Evolutionary conservation across 2,113 vertebrate species (phyloP), one percentile per base, ranked within the genome.

Genomic region (Clarias macrocephalus): DNA sequence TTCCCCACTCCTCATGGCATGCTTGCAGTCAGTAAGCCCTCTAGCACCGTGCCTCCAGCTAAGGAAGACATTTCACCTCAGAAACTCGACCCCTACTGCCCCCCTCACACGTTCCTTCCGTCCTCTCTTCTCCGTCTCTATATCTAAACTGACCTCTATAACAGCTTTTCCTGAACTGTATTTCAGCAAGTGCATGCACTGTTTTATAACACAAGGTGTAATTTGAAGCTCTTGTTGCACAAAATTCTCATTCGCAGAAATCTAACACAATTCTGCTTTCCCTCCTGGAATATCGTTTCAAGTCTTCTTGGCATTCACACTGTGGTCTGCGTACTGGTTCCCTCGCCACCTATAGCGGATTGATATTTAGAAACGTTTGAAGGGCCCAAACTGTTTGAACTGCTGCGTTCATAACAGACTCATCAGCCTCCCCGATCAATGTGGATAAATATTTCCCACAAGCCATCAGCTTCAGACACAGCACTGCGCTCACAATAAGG

Each of bases 361-460:
- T 94, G 93, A 93, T 94, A 93, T 95, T 94, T 93, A 91, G 90
- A 94, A 92, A 93, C 91, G 88, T 92, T 87, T 86, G 88, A 92
- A 92, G 92, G 93, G 92, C 91, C 89, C 93, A 94, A 95, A 92
- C 90, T 89, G 92, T 92, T 93, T 91, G 93, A 94, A 92, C 91
- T 93, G 91, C 90, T 87, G 89, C 87, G 88, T 92, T 92, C 92
- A 93, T 92, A 93, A 95, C 94, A 94, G 92, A 95, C 93, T 93
- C 92, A 93, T 94, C 93, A 92, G 92, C 90, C 90, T 63, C 84
- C 86, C 88, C 87, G 92, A 95, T 95, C 93, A 93, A 95, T 94
- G 92, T 89, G 92, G 94, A 94, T 93, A 94, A 94, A 94, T 94
- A 94, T 95, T 95, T 94, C 93, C 94, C 94, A 94, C 93, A 94